Base-by-base conservation (phyloP, 1,140 invertebrate species). In the Cecropterus lyciades region DNA sequence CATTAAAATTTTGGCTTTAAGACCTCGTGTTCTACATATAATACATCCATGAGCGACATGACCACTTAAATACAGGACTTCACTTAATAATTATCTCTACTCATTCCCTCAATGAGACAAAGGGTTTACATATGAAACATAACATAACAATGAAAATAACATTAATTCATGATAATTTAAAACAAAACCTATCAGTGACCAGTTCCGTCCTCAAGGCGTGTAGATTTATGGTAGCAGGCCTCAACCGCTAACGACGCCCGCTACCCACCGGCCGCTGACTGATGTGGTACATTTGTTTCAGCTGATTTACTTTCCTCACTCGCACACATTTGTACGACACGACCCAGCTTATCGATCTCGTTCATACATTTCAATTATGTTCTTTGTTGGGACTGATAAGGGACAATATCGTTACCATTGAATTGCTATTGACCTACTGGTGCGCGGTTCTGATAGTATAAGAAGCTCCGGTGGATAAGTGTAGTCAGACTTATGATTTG, bases 271-370 rank as follows among this genome's bases (percentile, higher is more conserved):
- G 6, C 74, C 74, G 67, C 77, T 91, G 88, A 91, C 83, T 87
- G 86, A 91, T 89, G 86, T 66, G 71, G 69, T 76, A 84, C 86
- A 91, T 91, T 89, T 88, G 85, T 91, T 91, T 85, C 81, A 80
- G 85, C 86, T 89, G 86, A 87, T 91, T 91, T 89, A 89, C 85
- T 88, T 83, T 81, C 56, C 27, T 11, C 56, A 60, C 43, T 60
- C 55, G 24, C 56, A 48, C 43, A 46, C 17, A 46, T 46, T 60
- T 59, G 55, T 59, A 46, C 40, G 27, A 15, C 56, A 27, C 16
- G 45, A 48, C 43, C 52, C 13, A 33, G 27, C 43, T 48, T 48
- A 60, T 49, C 45, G 57, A 59, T 53, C 56, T 27, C n/a, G 5
- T 20, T 5, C 11, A 3, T 49, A 49, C 33, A 37, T 37, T 49